phyloP scores from a whole-genome alignment of 2,797 vertebrate genomes.

The Menidia menidia region DNA sequence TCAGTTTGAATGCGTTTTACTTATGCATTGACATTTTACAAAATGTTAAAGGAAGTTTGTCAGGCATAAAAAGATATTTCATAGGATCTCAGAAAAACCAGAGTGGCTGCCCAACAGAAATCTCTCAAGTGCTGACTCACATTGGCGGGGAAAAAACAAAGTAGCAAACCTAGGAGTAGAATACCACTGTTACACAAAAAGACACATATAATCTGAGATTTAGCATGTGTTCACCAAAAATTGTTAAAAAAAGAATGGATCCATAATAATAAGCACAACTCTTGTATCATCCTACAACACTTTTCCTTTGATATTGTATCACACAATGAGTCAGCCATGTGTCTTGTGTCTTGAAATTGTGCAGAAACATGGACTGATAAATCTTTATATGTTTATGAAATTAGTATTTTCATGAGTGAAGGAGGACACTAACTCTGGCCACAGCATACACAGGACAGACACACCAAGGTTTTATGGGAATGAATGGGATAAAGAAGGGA shows the following conservation, averaged over 20 bases:
- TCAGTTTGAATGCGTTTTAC: not conserved
- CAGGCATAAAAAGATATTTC: not conserved
- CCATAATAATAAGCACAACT: not conserved
- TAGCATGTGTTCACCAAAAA: not conserved
- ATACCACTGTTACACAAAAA: too few relatives aligned
- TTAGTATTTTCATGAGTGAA: not conserved
- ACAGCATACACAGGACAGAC: slow-evolving; percentile 75
- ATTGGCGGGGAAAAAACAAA: too few relatives aligned
- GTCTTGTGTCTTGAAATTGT: slow-evolving; percentile 1
- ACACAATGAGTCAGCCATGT: not conserved
- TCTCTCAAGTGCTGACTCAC: too few relatives aligned
- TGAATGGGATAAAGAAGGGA: slow-evolving; percentile 14
- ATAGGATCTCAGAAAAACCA: not conserved
- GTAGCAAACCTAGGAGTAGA: too few relatives aligned
- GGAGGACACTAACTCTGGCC: slow-evolving; percentile 47
- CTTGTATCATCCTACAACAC: not conserved
- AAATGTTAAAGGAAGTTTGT: not conserved
- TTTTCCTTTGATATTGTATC: not conserved
- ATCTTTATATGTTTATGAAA: not conserved
- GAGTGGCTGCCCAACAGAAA: too few relatives aligned
- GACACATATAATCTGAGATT: too few relatives aligned
- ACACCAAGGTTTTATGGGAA: slow-evolving; percentile 78
- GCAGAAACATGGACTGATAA: not conserved
- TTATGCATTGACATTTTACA: not conserved
- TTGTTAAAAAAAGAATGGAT: not conserved